Conservation (phyloP, 2,888 invertebrate genomes). For the Mesopsocus fuscifrons region DNA sequence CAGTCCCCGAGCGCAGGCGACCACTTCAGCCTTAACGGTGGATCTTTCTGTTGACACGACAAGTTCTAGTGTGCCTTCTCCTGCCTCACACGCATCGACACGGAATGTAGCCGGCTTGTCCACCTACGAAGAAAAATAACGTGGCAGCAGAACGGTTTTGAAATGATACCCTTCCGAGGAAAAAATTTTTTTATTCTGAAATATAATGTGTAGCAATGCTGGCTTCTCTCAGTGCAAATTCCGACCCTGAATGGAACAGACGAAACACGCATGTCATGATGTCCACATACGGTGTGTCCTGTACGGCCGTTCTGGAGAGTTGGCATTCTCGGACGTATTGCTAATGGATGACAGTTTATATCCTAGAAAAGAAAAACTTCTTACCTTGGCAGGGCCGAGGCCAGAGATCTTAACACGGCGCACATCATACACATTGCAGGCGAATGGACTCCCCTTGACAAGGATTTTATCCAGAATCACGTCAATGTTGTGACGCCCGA, state of each 20-base stretch:
- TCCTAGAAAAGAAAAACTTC: too few species aligned
- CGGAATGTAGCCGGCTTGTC: constrained; percentile 80
- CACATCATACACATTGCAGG: constrained; percentile 87
- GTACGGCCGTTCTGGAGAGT: too few species aligned
- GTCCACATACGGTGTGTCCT: too few species aligned
- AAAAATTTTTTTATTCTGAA: neutral
- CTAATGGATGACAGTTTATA: too few species aligned
- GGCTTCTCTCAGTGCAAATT: too few species aligned
- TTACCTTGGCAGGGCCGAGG: constrained; percentile 38
- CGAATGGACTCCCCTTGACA: constrained; percentile 80
- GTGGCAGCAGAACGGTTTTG: neutral
- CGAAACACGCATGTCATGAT: too few species aligned
- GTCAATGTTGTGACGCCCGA: constrained; percentile 62
- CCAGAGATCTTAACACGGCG: constrained; percentile 31
- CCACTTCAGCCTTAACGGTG: constrained; percentile 76
- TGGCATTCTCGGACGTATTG: too few species aligned
- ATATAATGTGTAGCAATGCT: neutral
- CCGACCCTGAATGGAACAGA: too few species aligned
- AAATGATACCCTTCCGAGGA: constrained; percentile 13
- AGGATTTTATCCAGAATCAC: constrained; percentile 67
- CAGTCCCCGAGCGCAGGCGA: constrained; percentile 73
- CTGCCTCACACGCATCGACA: constrained; percentile 88
- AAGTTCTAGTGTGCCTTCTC: constrained; percentile 79
- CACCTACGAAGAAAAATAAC: constrained; percentile 26
- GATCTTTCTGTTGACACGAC: constrained; percentile 80